Percentiles rank a stretch among this genome's conserved stretches.
phyloP scores from a whole-genome alignment of 2,113 vertebrate genomes.

The Phylloscopus trochiloides region DNA sequence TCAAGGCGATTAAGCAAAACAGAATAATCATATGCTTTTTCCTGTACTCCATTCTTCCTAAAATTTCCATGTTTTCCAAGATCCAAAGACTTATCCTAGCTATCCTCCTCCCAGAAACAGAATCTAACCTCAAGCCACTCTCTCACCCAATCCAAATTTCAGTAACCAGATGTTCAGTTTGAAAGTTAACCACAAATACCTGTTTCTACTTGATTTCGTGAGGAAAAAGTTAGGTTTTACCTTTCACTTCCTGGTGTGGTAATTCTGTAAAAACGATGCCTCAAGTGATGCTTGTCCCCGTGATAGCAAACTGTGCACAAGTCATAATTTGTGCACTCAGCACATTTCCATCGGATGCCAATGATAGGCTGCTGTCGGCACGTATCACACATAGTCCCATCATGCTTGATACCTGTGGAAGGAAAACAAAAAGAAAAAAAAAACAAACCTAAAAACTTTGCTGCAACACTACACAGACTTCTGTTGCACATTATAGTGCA shows the following conservation, averaged over 20 bases:
- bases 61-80: neutral
- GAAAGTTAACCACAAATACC: neutral
- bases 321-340: slow-evolving; percentile 98
- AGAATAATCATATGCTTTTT: neutral
- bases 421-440: neutral
- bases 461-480: neutral
- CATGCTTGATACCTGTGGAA: slow-evolving; percentile 92
- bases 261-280: slow-evolving; percentile 98
- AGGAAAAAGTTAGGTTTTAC: slow-evolving; percentile 68
- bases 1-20: neutral
- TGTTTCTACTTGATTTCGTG: neutral
- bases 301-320: slow-evolving; percentile 98
- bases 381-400: slow-evolving; percentile 99
- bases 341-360: slow-evolving; percentile 98
- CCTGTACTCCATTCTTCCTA: neutral
- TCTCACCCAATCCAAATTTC: neutral
- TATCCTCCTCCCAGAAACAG: neutral
- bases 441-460: neutral
- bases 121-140: neutral
- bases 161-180: neutral
- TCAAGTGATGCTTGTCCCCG: slow-evolving; percentile 96
- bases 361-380: slow-evolving; percentile 98
- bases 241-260: slow-evolving; percentile 97
- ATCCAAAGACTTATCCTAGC: neutral
- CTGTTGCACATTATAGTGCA: neutral